phyloP scores from a whole-genome alignment of 2,113 vertebrate species.

The Tricholaema leucomelas region DNA sequence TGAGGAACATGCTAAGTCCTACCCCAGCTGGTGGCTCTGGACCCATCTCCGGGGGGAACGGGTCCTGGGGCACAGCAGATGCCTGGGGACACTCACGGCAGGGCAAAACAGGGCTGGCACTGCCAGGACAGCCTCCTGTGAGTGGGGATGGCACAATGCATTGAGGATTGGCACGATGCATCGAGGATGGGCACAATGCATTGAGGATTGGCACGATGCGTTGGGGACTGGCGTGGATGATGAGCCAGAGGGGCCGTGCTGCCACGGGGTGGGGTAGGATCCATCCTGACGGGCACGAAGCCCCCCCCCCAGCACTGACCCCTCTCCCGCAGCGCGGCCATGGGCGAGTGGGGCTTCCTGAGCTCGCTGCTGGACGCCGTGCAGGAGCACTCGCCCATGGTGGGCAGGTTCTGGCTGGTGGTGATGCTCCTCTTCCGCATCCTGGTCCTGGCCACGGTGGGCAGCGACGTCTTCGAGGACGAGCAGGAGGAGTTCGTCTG shows the following conservation, averaged over 20 bases:
- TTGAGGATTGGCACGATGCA: fast-evolving
- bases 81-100: neutral
- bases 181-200: fast-evolving
- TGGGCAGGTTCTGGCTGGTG: constrained; percentile 91
- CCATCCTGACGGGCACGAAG: fast-evolving
- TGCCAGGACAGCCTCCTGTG: fast-evolving
- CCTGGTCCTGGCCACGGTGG: constrained; percentile 89
- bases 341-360: constrained; percentile 91
- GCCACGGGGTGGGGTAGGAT: neutral
- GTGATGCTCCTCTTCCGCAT: constrained; percentile 93
- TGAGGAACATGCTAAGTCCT: neutral
- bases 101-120: neutral
- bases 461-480: constrained; percentile 89
- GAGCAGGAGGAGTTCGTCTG: constrained; percentile 91
- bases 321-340: constrained; percentile 44
- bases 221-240: too few species aligned
- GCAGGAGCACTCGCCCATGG: constrained; percentile 87
- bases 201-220: neutral
- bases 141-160: fast-evolving
- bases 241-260: neutral
- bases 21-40: neutral
- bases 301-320: neutral
- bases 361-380: constrained; percentile 83
- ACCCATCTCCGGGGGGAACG: neutral
- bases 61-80: neutral